phyloP scores from a whole-genome alignment of 2,797 vertebrate genomes.

The Pampus argenteus region DNA sequence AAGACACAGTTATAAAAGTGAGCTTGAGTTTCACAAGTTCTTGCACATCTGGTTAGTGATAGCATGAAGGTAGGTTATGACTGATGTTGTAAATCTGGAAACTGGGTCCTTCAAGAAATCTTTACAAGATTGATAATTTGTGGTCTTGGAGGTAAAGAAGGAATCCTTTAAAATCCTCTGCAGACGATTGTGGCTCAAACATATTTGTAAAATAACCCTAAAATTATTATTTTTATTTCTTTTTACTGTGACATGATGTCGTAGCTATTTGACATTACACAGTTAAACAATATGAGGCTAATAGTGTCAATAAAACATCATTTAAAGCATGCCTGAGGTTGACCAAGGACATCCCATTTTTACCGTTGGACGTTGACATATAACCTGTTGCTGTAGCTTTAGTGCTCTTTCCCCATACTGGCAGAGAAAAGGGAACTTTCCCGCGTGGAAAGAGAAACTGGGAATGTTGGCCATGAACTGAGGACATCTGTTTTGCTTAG shows the following conservation, averaged over 20 bases:
- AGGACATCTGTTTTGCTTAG: constrained; percentile 83
- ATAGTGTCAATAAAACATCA: constrained; percentile 12
- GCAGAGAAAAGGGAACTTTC: constrained; percentile 81
- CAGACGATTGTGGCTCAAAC: neutral
- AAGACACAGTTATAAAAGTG: constrained; percentile 38
- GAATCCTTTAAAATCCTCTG: constrained; percentile 15
- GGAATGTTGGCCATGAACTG: constrained; percentile 80
- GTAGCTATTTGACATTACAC: neutral
- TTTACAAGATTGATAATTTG: constrained; percentile 50
- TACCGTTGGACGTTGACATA: too few species aligned
- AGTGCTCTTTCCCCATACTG: constrained; percentile 70
- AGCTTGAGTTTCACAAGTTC: constrained; percentile 67
- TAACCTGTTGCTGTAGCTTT: constrained; percentile 64
- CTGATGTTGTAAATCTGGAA: constrained; percentile 54
- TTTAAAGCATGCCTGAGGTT: constrained; percentile 39
- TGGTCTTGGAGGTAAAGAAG: constrained; percentile 1
- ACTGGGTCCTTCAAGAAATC: constrained; percentile 7
- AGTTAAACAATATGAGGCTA: neutral
- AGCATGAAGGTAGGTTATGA: constrained; percentile 41
- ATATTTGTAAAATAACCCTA: neutral
- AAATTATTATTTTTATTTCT: too few species aligned
- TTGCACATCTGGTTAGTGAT: constrained; percentile 67
- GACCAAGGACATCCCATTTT: constrained; percentile 53
- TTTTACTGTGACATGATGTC: neutral
- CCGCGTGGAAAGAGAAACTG: constrained; percentile 80